Evolutionary conservation across 2,113 vertebrate species (phyloP).

Genomic region (Prionailurus viverrinus): DNA sequence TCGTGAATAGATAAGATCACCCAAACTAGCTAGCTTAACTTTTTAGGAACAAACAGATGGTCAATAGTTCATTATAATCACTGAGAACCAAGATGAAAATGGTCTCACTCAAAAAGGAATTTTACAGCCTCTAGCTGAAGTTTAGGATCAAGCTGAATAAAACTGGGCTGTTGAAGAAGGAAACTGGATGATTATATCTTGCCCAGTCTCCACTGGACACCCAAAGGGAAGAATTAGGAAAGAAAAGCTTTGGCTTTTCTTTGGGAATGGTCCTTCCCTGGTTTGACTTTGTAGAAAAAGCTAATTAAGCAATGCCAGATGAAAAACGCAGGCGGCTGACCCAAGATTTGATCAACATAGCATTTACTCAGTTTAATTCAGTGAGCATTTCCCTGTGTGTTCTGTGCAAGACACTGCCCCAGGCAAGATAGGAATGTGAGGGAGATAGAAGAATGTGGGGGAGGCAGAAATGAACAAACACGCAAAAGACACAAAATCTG

Average conservation of each 20-base stretch:
- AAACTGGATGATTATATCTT: not conserved
- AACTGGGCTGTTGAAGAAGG: not conserved
- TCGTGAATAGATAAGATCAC: slow-evolving; percentile 55
- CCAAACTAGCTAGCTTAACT: not conserved
- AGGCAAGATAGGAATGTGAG: not conserved
- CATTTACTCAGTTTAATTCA: not conserved
- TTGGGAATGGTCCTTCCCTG: not conserved
- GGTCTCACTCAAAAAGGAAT: not conserved
- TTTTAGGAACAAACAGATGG: slow-evolving; percentile 25
- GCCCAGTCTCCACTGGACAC: slow-evolving; percentile 32
- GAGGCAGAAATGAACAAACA: not conserved
- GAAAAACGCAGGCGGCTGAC: not conserved
- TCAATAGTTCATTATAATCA: not conserved
- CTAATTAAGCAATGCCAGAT: not conserved
- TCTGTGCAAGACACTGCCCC: not conserved
- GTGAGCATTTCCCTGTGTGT: not conserved
- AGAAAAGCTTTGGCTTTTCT: not conserved
- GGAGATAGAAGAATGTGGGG: not conserved
- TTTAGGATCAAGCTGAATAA: slow-evolving; percentile 5
- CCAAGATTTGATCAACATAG: not conserved
- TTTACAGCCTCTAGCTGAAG: not conserved
- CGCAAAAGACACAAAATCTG: not conserved
- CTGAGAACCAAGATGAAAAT: slow-evolving; percentile 10
- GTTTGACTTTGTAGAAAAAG: not conserved
- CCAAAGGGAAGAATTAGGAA: slow-evolving; percentile 22